Percentiles rank a stretch among this genome's conserved stretches.
Evolutionary conservation across 2,797 vertebrate species (phyloP).

Genomic region (Rhinella marina): DNA sequence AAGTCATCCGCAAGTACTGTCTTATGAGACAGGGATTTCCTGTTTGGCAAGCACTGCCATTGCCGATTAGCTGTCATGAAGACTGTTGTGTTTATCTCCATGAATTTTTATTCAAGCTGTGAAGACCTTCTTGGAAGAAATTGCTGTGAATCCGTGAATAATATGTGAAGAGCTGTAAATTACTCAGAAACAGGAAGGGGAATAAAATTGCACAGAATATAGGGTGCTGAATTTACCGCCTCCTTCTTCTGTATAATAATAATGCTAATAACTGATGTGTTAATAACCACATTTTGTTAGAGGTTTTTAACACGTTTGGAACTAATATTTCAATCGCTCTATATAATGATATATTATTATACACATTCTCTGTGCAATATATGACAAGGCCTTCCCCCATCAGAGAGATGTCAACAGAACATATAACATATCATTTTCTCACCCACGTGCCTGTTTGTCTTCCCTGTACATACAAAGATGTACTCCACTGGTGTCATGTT

Average conservation of each 20-base stretch:
- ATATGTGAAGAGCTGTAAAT: constrained; percentile 24
- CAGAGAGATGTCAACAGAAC: neutral
- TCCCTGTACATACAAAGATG: neutral
- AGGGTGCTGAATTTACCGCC: neutral
- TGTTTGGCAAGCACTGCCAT: constrained; percentile 44
- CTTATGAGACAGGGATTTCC: constrained; percentile 47
- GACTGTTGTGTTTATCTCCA: neutral
- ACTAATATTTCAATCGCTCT: neutral
- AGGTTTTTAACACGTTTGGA: neutral
- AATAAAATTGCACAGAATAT: neutral
- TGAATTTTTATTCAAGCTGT: constrained; percentile 34
- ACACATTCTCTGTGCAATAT: neutral
- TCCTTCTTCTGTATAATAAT: neutral
- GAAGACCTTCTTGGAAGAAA: constrained; percentile 24
- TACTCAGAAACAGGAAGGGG: constrained; percentile 27
- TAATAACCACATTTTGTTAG: neutral
- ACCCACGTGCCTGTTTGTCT: neutral
- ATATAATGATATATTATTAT: constrained; percentile 8
- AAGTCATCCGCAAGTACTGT: constrained; percentile 17
- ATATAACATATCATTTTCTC: neutral
- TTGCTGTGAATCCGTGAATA: constrained; percentile 15
- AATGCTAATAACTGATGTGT: neutral
- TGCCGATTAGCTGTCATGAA: constrained; percentile 23
- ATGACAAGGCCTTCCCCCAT: neutral
- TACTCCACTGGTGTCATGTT: neutral